These are phyloP conservation scores for Emys orbicularis DNA, from an alignment of 2,797 vertebrate species.

Conservation along the genomic window DNA sequence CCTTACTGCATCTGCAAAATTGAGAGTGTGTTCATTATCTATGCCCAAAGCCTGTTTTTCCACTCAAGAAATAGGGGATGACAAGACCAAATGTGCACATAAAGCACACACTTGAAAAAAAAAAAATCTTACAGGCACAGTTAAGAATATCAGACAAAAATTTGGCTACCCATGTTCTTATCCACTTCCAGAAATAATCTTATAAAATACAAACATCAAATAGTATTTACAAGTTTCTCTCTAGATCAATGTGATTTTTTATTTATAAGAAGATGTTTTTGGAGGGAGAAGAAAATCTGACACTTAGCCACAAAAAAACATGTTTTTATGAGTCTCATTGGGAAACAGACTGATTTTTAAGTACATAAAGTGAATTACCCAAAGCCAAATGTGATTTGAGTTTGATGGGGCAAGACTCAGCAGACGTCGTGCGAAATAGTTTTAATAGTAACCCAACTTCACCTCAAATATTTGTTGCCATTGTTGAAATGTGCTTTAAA, in stretches of 20 bases:
- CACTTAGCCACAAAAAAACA: slow-evolving; percentile 24
- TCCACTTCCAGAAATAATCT: neutral
- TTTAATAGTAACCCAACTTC: slow-evolving; percentile 60
- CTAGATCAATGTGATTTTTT: neutral
- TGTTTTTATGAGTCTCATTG: slow-evolving; percentile 48
- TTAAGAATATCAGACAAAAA: slow-evolving; percentile 18
- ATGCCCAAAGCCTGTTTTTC: neutral
- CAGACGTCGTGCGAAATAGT: slow-evolving; percentile 53
- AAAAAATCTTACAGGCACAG: neutral
- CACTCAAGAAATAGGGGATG: slow-evolving; percentile 21
- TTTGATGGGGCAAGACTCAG: slow-evolving; percentile 59
- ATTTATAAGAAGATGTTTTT: slow-evolving; percentile 37
- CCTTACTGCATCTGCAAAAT: neutral
- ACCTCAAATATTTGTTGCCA: slow-evolving; percentile 37
- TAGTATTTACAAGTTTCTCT: slow-evolving; percentile 22
- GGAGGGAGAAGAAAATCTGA: slow-evolving; percentile 38
- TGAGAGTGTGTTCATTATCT: neutral
- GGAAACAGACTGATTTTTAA: slow-evolving; percentile 38
- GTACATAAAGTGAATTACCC: slow-evolving; percentile 67
- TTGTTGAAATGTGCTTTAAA: neutral
- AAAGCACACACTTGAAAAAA: neutral
- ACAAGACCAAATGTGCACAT: neutral
- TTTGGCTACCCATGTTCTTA: neutral
- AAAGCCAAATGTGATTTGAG: slow-evolving; percentile 66
- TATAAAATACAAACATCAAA: slow-evolving; percentile 2